phyloP scores from a whole-genome alignment of 2,797 vertebrate genomes.

The Silurus lanzhouensis region DNA sequence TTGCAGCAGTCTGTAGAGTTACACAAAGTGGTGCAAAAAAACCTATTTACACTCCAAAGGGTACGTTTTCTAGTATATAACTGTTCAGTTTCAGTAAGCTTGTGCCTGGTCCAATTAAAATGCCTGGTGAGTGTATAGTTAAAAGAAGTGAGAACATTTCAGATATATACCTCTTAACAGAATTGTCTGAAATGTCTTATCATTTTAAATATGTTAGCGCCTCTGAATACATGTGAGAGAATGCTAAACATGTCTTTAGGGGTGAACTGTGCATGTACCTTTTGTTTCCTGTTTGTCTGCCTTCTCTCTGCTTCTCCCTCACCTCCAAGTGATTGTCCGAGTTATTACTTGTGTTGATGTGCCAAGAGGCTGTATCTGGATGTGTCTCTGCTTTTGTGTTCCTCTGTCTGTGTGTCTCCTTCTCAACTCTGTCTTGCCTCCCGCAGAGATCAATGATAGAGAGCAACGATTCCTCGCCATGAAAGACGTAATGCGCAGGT shows the following conservation, averaged over 20 bases:
- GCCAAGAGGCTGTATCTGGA: slow-evolving; percentile 22
- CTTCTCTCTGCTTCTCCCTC: neutral
- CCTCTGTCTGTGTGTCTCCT: slow-evolving; percentile 40
- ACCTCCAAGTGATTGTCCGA: neutral
- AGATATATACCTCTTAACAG: too few relatives aligned
- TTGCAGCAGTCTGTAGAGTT: neutral
- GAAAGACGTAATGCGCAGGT: slow-evolving; percentile 87
- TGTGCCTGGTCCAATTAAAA: neutral
- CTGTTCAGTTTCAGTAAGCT: neutral
- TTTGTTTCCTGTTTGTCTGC: neutral
- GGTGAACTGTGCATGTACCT: neutral
- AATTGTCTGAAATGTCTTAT: too few relatives aligned
- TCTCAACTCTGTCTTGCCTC: slow-evolving; percentile 47
- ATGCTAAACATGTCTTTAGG: neutral
- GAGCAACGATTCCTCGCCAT: slow-evolving; percentile 89
- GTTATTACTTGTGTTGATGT: slow-evolving; percentile 30
- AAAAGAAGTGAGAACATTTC: too few relatives aligned
- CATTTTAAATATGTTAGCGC: neutral
- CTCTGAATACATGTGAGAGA: neutral
- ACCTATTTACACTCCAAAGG: neutral
- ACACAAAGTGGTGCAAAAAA: neutral
- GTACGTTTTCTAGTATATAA: neutral
- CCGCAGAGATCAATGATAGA: slow-evolving; percentile 88
- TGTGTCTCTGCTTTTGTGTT: slow-evolving; percentile 14
- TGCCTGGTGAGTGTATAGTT: neutral